Conservation (phyloP, 2,797 vertebrate genomes). For the Arnoldichthys spilopterus region DNA sequence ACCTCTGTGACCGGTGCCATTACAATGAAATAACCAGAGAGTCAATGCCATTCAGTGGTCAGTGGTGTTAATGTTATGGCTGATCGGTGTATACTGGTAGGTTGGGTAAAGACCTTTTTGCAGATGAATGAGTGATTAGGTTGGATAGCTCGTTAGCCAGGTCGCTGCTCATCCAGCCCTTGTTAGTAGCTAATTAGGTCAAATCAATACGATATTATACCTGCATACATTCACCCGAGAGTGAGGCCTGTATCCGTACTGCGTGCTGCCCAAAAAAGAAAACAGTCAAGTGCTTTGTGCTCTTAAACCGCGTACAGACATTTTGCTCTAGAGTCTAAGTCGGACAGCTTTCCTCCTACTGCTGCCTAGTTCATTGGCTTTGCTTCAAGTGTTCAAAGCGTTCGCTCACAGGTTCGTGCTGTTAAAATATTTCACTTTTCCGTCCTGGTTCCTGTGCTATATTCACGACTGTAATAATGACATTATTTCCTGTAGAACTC, state of each 20-base stretch:
- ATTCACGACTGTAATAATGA: background rate
- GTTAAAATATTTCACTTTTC: conserved; percentile 2
- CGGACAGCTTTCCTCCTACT: background rate
- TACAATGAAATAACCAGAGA: too few species aligned
- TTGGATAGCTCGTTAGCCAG: background rate
- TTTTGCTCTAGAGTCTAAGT: conserved; percentile 16
- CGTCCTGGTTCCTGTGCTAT: conserved; percentile 18
- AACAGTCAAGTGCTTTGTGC: conserved; percentile 55
- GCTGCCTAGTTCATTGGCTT: conserved; percentile 26
- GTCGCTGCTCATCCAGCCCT: background rate
- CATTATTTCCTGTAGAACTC: conserved; percentile 5
- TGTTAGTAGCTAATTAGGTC: background rate
- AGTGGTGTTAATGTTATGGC: too few species aligned
- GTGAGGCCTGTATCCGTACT: background rate
- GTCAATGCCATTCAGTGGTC: too few species aligned
- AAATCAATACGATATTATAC: background rate
- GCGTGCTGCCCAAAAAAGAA: background rate
- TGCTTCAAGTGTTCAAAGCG: conserved; percentile 35
- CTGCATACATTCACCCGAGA: background rate
- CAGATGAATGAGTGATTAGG: background rate
- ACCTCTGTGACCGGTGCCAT: too few species aligned
- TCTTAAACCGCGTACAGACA: conserved; percentile 34
- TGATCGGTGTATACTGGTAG: too few species aligned
- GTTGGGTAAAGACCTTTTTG: background rate
- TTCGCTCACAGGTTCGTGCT: conserved; percentile 11